Evolutionary conservation across 2,888 invertebrate species (phyloP).

Genomic region (Pyralis farinalis): DNA sequence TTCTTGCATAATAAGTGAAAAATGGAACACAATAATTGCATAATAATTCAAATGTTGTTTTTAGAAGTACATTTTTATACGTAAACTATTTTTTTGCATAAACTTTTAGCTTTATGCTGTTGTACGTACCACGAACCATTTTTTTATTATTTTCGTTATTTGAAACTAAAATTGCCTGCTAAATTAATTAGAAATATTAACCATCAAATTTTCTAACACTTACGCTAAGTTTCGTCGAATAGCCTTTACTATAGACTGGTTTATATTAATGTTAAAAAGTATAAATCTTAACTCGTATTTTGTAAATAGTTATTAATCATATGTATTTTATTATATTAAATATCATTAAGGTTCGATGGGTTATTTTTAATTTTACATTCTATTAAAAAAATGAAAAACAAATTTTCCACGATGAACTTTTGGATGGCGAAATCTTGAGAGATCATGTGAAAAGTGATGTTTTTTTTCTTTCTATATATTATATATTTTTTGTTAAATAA

Average conservation of each 20-base stretch:
- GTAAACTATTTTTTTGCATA: conserved; percentile 24
- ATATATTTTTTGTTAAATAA: conserved; percentile 82
- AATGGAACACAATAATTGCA: conserved; percentile 37
- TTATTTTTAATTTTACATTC: conserved; percentile 79
- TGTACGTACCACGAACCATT: conserved; percentile 19
- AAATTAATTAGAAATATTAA: conserved; percentile 47
- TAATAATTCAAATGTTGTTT: conserved; percentile 52
- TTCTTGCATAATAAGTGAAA: conserved; percentile 58
- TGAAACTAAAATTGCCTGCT: conserved; percentile 71
- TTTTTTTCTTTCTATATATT: conserved; percentile 73
- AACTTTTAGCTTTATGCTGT: conserved; percentile 26
- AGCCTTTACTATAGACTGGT: conserved; percentile 81
- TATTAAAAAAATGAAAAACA: conserved; percentile 62
- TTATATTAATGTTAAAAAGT: conserved; percentile 74
- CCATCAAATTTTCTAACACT: conserved; percentile 69
- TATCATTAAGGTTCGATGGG: conserved; percentile 75
- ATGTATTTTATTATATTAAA: conserved; percentile 77
- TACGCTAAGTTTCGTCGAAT: conserved; percentile 75
- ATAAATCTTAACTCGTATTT: conserved; percentile 78
- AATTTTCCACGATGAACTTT: conserved; percentile 58
- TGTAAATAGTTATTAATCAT: conserved; percentile 80
- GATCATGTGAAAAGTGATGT: conserved; percentile 70
- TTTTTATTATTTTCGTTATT: conserved; percentile 20
- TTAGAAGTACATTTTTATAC: conserved; percentile 29
- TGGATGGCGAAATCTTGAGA: conserved; percentile 34